Percentiles rank a stretch among this genome's conserved stretches.
These are phyloP conservation scores for Anarhynchus alexandrinus DNA, from an alignment of 2,113 vertebrate genomes.

Conservation along the genomic window DNA sequence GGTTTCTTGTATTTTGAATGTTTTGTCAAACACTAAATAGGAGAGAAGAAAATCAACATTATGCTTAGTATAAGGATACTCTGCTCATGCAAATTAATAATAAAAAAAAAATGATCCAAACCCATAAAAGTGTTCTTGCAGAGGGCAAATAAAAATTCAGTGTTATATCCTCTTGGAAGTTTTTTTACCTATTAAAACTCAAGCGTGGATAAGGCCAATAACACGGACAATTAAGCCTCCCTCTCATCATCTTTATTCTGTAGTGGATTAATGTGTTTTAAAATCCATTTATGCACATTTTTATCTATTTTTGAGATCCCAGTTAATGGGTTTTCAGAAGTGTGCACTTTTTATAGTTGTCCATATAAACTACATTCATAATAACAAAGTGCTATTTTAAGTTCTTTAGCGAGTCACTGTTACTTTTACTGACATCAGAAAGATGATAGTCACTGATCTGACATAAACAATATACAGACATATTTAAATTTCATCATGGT, in stretches of 20 bases:
- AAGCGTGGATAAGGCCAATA: neutral
- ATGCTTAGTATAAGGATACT: neutral
- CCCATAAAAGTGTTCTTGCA: neutral
- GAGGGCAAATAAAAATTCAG: neutral
- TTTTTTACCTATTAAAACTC: neutral
- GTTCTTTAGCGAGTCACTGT: neutral
- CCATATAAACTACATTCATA: neutral
- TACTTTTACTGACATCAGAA: neutral
- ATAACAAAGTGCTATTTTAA: conserved; percentile 12
- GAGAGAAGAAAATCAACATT: neutral
- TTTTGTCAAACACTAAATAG: neutral
- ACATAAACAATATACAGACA: neutral
- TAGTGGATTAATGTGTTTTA: neutral
- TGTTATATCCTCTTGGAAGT: neutral
- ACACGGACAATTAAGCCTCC: neutral
- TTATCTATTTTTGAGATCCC: conserved; percentile 29
- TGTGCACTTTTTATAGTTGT: neutral
- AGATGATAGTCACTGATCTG: neutral
- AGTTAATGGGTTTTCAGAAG: conserved; percentile 31
- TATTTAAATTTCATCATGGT: conserved; percentile 20
- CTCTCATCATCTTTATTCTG: neutral
- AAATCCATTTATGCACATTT: conserved; percentile 1
- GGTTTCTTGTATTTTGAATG: neutral
- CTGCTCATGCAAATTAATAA: neutral
- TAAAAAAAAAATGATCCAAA: neutral